Base-by-base conservation (phyloP, 2,113 vertebrate genomes). In the Phycodurus eques region DNA sequence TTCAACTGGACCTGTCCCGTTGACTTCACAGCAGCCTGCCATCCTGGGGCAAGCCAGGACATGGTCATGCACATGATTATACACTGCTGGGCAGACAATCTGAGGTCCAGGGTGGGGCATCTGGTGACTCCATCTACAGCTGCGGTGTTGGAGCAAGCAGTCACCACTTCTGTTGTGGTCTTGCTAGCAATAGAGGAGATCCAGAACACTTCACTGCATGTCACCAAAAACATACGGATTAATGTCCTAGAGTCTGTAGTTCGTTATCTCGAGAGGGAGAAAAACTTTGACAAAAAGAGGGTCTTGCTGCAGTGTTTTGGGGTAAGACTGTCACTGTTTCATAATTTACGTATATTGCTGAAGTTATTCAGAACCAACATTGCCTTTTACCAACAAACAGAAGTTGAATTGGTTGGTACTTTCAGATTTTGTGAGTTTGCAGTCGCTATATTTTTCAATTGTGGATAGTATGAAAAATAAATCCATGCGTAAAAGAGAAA, bases 241-340 rank as follows among this genome's bases (percentile, higher is more conserved):
- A 87, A 68, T 2, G 82, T 93, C 69, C 67, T 94, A 11, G 20
- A 80, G 0, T 76, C 92, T 19, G 61, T 93, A 0, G 54, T 74
- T 11, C 27, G 17, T 15, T 92, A 88, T 72, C 76, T 94, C 14
- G 77, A 91, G 57, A 80, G 62, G 11, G 87, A 92, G 73, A 72
- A 33, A 14, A 77, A 86, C 71, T 88, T 90, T 51, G 81, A 80
- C 22, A 89, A 88, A 51, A 94, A 91, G 83, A 92, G 76, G 77
- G 87, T 93, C 15, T 19, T 94, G 79, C 84, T 95, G 71, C 93
- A 93, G 78, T 94, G 91, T 78, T 95, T 93, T 80, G 93, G 91
- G 93, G 94, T 95, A 83, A 31, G 84, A 67, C 39, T 7, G 44
- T 15, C 3, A 46, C 5, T 42, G 14, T 60, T 66, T 53, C 13